Percentiles rank a stretch among this genome's conserved stretches.
Evolutionary conservation across 2,113 vertebrate genomes (phyloP).

Genomic region (Bombycilla garrulus): DNA sequence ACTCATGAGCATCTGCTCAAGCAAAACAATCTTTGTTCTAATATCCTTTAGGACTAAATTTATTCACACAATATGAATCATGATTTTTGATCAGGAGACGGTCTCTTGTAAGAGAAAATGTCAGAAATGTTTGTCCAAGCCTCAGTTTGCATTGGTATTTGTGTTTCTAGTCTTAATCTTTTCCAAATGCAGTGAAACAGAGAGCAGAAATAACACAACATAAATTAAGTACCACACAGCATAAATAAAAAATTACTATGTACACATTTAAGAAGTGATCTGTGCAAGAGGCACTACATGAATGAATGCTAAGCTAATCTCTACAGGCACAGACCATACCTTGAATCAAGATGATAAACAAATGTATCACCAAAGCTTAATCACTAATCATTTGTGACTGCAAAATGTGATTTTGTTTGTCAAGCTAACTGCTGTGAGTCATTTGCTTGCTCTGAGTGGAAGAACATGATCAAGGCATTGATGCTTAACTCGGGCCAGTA

Average conservation of each 20-base stretch:
- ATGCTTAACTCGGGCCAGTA: neutral
- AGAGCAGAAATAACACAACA: neutral
- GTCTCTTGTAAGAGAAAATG: neutral
- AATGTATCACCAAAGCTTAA: neutral
- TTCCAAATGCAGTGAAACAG: neutral
- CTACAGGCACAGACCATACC: neutral
- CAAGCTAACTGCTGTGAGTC: neutral
- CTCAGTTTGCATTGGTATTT: neutral
- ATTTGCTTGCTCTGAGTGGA: neutral
- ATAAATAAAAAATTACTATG: neutral
- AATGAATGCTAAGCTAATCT: neutral
- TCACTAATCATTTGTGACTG: neutral
- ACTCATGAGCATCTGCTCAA: neutral
- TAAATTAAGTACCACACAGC: neutral
- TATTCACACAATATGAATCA: neutral
- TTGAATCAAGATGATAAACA: neutral
- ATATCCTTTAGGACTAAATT: neutral
- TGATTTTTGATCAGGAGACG: neutral
- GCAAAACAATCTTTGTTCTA: neutral
- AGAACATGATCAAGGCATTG: neutral
- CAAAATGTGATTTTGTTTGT: slow-evolving; percentile 1
- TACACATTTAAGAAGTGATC: neutral
- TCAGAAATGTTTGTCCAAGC: neutral
- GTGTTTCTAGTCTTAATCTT: neutral
- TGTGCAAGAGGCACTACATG: neutral